A percentile compares a stretch with the other conserved stretches of the same genome.
Evolutionary conservation across 2,797 vertebrate species (phyloP).

Genomic region (Microchirus variegatus): DNA sequence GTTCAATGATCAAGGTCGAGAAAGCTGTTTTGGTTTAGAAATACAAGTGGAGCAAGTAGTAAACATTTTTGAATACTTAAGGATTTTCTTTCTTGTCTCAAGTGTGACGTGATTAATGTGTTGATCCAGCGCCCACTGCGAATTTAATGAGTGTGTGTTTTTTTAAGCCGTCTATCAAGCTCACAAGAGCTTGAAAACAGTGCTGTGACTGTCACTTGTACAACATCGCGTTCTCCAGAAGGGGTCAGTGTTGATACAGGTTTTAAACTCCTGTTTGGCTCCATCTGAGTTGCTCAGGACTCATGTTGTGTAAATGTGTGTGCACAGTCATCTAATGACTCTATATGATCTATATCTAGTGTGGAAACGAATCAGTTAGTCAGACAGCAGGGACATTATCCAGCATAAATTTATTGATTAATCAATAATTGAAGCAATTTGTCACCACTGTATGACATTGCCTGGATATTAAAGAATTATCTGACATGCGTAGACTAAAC

Average conservation of each 20-base stretch:
- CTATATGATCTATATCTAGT: too few species aligned
- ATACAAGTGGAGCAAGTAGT: not conserved
- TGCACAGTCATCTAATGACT: not conserved
- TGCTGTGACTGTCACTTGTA: conserved; percentile 25
- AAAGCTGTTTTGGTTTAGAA: not conserved
- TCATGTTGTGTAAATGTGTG: conserved; percentile 1
- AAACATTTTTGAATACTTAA: not conserved
- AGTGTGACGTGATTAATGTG: not conserved
- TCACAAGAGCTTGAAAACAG: not conserved
- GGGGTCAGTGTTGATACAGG: conserved; percentile 66
- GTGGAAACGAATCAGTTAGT: too few species aligned
- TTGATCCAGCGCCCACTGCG: not conserved
- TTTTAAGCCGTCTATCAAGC: conserved; percentile 5
- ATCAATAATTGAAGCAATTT: too few species aligned
- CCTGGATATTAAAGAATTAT: too few species aligned
- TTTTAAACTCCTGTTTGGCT: conserved; percentile 11
- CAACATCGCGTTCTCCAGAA: conserved; percentile 44
- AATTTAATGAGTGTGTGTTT: conserved; percentile 2
- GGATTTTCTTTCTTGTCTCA: not conserved
- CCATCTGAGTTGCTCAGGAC: not conserved
- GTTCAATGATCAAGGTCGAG: too few species aligned
- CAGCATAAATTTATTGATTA: too few species aligned
- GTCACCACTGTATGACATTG: too few species aligned
- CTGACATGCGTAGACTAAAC: too few species aligned
- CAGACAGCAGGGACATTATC: too few species aligned